Conservation (phyloP, 2,888 invertebrate species). For the Lasioglossum calceatum region DNA sequence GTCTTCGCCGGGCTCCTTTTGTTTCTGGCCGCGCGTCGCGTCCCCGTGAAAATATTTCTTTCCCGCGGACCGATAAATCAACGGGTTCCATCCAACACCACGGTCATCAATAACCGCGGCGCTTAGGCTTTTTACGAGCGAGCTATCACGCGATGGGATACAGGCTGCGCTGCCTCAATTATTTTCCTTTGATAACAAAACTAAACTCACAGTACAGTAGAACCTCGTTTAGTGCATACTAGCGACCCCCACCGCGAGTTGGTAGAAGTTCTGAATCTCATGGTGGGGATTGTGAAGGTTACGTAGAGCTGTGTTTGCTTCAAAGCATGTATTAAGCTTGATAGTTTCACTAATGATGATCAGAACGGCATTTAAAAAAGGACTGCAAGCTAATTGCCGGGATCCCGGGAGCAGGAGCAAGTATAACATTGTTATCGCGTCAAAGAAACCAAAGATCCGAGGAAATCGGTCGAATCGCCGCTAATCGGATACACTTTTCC, state of each 20-base stretch:
- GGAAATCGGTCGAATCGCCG: slow-evolving; percentile 68
- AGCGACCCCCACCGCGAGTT: background rate
- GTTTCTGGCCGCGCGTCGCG: slow-evolving; percentile 28
- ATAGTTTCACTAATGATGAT: background rate
- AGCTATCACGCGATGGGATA: slow-evolving; percentile 55
- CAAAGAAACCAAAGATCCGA: slow-evolving; percentile 57
- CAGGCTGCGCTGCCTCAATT: slow-evolving; percentile 20
- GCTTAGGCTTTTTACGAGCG: slow-evolving; percentile 63
- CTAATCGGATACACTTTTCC: slow-evolving; percentile 74
- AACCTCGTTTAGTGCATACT: background rate
- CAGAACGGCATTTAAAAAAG: slow-evolving; percentile 4
- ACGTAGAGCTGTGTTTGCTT: background rate
- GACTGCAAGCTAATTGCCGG: background rate
- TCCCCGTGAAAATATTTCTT: slow-evolving; percentile 65
- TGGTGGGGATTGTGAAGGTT: background rate
- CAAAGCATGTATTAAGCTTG: background rate
- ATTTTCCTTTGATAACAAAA: background rate
- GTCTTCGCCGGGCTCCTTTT: slow-evolving; percentile 16
- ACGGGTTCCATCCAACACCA: slow-evolving; percentile 60
- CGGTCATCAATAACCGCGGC: slow-evolving; percentile 41
- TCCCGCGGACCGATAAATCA: slow-evolving; percentile 67
- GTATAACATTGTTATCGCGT: slow-evolving; percentile 55
- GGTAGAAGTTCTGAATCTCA: background rate
- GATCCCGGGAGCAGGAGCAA: background rate
- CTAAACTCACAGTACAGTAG: background rate